phyloP scores from a whole-genome alignment of 2,888 invertebrate species.

The Eupeodes luniger region DNA sequence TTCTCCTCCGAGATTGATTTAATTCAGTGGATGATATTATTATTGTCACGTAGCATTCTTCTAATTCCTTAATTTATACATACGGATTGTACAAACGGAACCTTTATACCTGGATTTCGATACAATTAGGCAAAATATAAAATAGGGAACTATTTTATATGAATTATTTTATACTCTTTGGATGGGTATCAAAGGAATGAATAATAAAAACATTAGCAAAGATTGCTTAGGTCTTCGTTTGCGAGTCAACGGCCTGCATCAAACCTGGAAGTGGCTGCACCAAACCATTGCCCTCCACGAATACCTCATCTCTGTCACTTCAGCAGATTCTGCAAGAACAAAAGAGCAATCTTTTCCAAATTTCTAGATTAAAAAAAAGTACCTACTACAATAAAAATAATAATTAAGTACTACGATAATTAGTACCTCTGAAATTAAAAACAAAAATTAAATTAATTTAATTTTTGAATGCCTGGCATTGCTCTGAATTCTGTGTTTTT shows the following conservation, averaged over 20 bases:
- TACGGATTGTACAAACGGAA: slow-evolving; percentile 17
- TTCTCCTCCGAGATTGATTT: background rate
- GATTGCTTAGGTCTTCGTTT: slow-evolving; percentile 92
- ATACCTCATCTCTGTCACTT: slow-evolving; percentile 92
- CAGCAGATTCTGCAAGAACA: slow-evolving; percentile 88
- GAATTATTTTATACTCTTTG: slow-evolving; percentile 77
- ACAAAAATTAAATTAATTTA: background rate
- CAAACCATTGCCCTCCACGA: slow-evolving; percentile 95
- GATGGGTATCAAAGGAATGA: slow-evolving; percentile 83
- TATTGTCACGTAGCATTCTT: slow-evolving; percentile 30
- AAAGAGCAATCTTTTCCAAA: slow-evolving; percentile 78
- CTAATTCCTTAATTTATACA: background rate
- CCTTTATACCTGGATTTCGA: slow-evolving; percentile 11
- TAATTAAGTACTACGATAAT: slow-evolving; percentile 13
- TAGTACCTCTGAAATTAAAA: slow-evolving; percentile 20
- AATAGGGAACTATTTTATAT: slow-evolving; percentile 57
- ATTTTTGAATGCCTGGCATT: slow-evolving; percentile 53
- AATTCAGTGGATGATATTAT: slow-evolving; percentile 34
- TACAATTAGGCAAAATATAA: slow-evolving; percentile 4
- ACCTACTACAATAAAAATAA: background rate
- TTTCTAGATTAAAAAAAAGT: slow-evolving; percentile 45
- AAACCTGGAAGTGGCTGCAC: slow-evolving; percentile 98
- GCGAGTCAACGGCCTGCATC: slow-evolving; percentile 94
- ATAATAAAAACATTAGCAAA: slow-evolving; percentile 81
- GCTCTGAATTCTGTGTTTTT: slow-evolving; percentile 34